Percentiles rank a stretch among this genome's conserved stretches.
Conservation (phyloP, 2,113 vertebrate genomes). For the Brienomyrus brachyistius region DNA sequence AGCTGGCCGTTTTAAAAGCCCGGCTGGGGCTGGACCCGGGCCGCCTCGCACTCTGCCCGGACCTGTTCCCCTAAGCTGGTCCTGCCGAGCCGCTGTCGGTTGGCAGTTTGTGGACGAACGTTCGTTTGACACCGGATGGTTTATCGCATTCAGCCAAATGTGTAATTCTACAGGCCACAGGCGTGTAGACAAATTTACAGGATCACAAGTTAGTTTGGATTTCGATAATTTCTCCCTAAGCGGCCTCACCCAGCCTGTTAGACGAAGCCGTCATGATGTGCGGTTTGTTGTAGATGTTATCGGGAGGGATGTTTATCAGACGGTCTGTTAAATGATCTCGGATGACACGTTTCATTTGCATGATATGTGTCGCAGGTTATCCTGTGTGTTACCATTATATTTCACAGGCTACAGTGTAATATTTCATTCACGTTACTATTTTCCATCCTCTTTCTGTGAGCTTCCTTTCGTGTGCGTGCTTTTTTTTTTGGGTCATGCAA, state of each 20-base stretch:
- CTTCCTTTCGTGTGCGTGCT: neutral
- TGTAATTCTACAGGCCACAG: neutral
- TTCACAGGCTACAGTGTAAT: neutral
- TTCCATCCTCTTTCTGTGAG: neutral
- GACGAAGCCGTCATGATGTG: neutral
- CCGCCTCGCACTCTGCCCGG: neutral
- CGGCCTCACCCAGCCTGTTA: neutral
- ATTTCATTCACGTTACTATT: neutral
- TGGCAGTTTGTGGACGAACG: neutral
- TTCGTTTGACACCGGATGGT: neutral
- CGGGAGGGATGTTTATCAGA: neutral
- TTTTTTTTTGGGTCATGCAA: constrained; percentile 1
- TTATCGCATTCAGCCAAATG: neutral
- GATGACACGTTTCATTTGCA: neutral
- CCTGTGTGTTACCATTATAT: neutral
- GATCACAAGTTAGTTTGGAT: neutral
- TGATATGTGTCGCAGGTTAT: neutral
- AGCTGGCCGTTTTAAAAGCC: constrained; percentile 21
- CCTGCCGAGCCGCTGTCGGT: neutral
- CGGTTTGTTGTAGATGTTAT: neutral
- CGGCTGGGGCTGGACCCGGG: neutral
- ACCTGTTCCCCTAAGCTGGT: neutral
- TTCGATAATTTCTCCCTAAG: neutral
- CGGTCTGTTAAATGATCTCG: neutral
- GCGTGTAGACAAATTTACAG: neutral